Percentiles rank a stretch among this genome's conserved stretches.
Evolutionary conservation across 2,113 vertebrate species (phyloP).

Genomic region (Calidris pugnax): DNA sequence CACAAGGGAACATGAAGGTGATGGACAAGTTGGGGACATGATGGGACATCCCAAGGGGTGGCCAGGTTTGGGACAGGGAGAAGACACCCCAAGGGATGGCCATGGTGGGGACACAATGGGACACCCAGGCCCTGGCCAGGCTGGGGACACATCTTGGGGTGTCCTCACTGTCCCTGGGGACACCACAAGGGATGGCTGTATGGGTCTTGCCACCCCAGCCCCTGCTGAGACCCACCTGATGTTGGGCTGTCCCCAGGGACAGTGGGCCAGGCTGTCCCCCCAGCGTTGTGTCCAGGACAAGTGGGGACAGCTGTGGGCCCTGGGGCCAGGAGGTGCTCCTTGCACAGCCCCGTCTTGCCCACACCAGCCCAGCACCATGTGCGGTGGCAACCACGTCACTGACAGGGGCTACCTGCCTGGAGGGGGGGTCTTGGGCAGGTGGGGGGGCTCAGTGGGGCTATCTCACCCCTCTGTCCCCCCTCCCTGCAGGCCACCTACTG

Average conservation of each 20-base stretch:
- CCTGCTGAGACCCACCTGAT: not conserved
- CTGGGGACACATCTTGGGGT: not conserved
- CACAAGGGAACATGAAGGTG: no score
- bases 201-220: not conserved
- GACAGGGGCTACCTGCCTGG: not conserved
- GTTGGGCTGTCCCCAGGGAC: not conserved
- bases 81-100: not conserved
- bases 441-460: not conserved
- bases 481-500: slow-evolving; percentile 77
- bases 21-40: not conserved
- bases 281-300: not conserved
- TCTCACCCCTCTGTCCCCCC: not conserved
- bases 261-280: not conserved
- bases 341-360: not conserved
- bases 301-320: no score
- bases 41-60: not conserved
- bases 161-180: not conserved
- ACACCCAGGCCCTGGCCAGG: not conserved
- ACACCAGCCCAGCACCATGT: rapidly evolving
- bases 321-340: not conserved
- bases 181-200: not conserved
- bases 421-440: no score
- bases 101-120: not conserved
- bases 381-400: not conserved
- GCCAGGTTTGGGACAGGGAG: no score